Base-by-base conservation (phyloP, 2,888 invertebrate genomes). In the Caradrina clavipalpis region DNA sequence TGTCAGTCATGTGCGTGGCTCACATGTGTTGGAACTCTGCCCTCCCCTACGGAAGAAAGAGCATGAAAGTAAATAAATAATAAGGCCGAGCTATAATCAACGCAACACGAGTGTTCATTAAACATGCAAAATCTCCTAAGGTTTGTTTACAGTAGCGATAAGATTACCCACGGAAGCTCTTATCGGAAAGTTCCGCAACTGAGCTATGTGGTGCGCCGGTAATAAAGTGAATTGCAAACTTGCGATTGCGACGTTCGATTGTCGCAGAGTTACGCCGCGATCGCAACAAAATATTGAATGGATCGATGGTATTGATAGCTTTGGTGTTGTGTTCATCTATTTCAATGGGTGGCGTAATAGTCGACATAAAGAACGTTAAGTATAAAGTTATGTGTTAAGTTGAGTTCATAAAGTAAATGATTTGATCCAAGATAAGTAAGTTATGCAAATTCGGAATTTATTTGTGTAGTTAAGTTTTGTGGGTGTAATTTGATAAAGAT, bases 31-130 rank as follows among this genome's bases (percentile, higher is more conserved):
- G 22, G n/a, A 60, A 35, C n/a, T 17, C 17, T 60, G 39, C 31
- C 15, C 50, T 53, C 42, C 56, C 31, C 54, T 50, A 64, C 10
- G 51, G 50, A 80, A 51, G 58, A 65, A 69, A 61, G 47, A 64
- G n/a, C 57, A 60, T 60, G 55, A 70, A 77, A 56, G 17, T 76
- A 80, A 70, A 81, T 78, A 70, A 76, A 67, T 70, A 68, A 67
- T 70, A 69, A 62, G 54, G n/a, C 56, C 50, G 42, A 26, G 47
- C 69, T 70, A 72, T 51, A 78, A 65, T 82, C 74, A 74, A 62
- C 65, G 71, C 57, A 86, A 82, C 80, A 82, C 70, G 72, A 82
- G 79, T 80, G 76, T 78, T 84, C 81, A 84, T 86, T 86, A 86
- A 88, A 88, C 83, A 88, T 87, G 81, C 83, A 80, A 81, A 81